Conservation (phyloP, 2,797 vertebrate species). For the Podarcis siculus region DNA sequence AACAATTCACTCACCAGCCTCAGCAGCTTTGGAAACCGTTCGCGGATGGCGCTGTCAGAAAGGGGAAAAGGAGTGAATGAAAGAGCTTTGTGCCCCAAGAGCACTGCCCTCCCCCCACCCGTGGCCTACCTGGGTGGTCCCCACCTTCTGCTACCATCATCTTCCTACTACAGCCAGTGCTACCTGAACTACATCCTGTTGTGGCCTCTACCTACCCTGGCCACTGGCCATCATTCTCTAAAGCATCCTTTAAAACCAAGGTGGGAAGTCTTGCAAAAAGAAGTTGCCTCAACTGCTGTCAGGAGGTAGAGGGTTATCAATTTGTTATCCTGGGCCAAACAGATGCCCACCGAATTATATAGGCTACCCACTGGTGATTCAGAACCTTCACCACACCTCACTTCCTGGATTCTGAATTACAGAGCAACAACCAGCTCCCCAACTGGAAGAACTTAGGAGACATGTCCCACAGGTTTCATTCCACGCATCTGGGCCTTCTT, state of each 20-base stretch:
- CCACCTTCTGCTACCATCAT: not conserved
- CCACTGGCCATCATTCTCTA: not conserved
- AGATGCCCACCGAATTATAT: not conserved
- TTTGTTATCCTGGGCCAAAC: not conserved
- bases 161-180: not conserved
- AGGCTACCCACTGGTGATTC: not conserved
- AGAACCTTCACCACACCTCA: not conserved
- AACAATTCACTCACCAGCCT: conserved; percentile 81
- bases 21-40: conserved; percentile 87
- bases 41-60: conserved; percentile 84
- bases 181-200: no score
- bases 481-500: no score
- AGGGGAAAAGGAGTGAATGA: conserved; percentile 63
- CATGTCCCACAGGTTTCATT: not conserved
- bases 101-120: conserved; percentile 30
- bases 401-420: not conserved
- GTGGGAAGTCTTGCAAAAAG: not conserved
- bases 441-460: not conserved
- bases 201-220: not conserved
- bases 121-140: conserved; percentile 22
- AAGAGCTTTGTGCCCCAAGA: conserved; percentile 31
- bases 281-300: not conserved
- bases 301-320: not conserved
- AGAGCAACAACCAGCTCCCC: not conserved
- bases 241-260: not conserved